Base-by-base conservation (phyloP, 2,113 vertebrate species). In the Eupsittula cactorum region DNA sequence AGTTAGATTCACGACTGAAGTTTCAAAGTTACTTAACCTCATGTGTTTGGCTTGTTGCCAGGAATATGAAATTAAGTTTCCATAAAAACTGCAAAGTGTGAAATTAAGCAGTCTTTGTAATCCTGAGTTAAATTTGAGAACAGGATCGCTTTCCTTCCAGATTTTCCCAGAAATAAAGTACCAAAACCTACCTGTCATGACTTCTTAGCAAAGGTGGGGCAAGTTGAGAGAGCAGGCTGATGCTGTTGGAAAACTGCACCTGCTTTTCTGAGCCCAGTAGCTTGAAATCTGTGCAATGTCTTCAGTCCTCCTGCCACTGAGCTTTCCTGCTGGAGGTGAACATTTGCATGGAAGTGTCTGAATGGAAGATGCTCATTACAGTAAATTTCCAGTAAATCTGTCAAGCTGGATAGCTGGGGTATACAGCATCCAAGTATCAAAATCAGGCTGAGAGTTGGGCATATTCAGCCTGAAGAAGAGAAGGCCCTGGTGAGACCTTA, bases 31-130 rank as follows among this genome's bases (percentile, higher is more conserved):
- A 31, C 13, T 91, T 73, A 86, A 84, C 39, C 24, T 84, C 28
- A 1, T 87, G 29, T 50, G 17, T 76, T 95, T 87, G 81, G 31
- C 44, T 90, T 55, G 6, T 60, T 95, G 85, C 79, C 63, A 20
- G 35, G 39, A 79, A 18, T 41, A 44, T 52, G 24, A 91, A 95
- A 71, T 67, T n/a, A 60, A 37, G 15, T 73, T 95, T 93, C 74
- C n/a, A 11, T 86, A 35, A 90, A 86, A 94, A 37, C 28, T 79
- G 41, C 21, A 57, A 74, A 77, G 65, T 23, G 55, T 88, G 59
- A 76, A 69, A 80, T 52, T 24, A 55, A 83, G 35, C 14, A 44
- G 49, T 68, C 39, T 90, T 21, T 4, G 59, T 83, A 91, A 65
- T 83, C 41, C 16, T 13, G 33, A 65, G 28, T 5, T 86, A 41